Base-by-base conservation (phyloP, 2,113 vertebrate genomes). In the Oreamnos americanus region DNA sequence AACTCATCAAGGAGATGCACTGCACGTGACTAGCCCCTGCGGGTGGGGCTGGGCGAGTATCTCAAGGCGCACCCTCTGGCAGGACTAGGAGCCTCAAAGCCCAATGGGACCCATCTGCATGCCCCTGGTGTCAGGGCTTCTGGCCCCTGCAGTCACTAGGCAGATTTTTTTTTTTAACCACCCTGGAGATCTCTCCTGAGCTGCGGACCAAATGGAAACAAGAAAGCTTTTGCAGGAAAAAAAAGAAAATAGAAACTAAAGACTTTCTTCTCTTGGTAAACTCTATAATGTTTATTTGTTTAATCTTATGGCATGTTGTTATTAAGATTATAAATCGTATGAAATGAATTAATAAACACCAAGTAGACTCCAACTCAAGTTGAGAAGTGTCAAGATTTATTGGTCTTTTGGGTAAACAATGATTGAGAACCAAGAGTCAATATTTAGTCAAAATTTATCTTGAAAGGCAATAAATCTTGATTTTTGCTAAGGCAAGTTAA, bases 381-480 rank as follows among this genome's bases (percentile, higher is more conserved):
- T 96, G 76, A 97, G 82, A 96, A 98, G 87, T 96, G 94, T 94
- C 90, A 96, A 88, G 96, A 98, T 98, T 98, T 97, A 98, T 97
- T 97, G 92, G 97, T 95, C 92, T 97, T 97, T 94, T 71, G 92
- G 78, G 97, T 92, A 98, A 98, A 98, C 97, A 97, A 88, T 97
- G 97, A 98, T 95, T 96, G 97, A 97, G 93, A 94, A 95, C 78
- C 94, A 95, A 98, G 97, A 97, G 97, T 98, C 97, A 98, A 98
- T 98, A 98, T 98, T 98, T 97, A 96, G 96, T 96, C 91, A 96
- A 98, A 98, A 98, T 98, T 98, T 98, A 98, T 98, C 98, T 98
- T 98, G 97, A 98, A 98, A 98, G 96, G 97, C 96, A 98, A 98
- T 98, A 98, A 98, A 98, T 98, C 98, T 98, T 98, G 90, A 96